Base-by-base conservation (phyloP, 2,113 vertebrate genomes). In the Anoplopoma fimbria region DNA sequence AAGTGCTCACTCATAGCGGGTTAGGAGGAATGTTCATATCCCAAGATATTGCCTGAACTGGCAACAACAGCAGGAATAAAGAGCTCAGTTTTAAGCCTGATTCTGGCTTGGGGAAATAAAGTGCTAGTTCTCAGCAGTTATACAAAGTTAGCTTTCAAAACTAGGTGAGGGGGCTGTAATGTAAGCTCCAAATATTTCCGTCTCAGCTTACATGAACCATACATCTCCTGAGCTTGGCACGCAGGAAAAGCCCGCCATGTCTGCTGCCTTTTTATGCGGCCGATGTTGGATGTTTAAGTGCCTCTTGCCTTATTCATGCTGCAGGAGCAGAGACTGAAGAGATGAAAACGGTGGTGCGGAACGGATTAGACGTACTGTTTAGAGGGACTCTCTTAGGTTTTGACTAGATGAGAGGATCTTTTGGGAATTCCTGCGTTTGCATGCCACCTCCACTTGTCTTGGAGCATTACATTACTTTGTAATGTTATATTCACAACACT, bases 251-350 rank as follows among this genome's bases (percentile, higher is more conserved):
- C 53, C 67, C 64, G 76, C 71, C 74, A 15, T 71, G 51, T 82
- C 63, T 55, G 60, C 53, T 65, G 57, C 61, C 67, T 84, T 75
- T 87, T 82, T 9, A 85, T 73, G 68, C 29, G 1, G 75, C 42
- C 23, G 73, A 73, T 73, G 82, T 75, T 84, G 57, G 87, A 83
- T 70, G 69, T 86, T 86, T 75, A 88, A 87, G 89, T 81, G 83
- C 81, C 79, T 89, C 79, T 72, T 89, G 80, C 61, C 31, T 91
- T 91, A 90, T 91, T 88, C 79, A 93, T 89, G 88, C 40, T 29
- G 64, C 81, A 49, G 34, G 19, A 73, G 60, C 0, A 19, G 70
- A 75, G 70, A 47, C 85, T 70, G n/a, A n/a, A n/a, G n/a, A n/a
- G n/a, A n/a, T n/a, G n/a, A n/a, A n/a, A n/a, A n/a, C 67, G 15